phyloP scores from a whole-genome alignment of 1,140 invertebrate species.

The Pseudomyrmex dendroicus region DNA sequence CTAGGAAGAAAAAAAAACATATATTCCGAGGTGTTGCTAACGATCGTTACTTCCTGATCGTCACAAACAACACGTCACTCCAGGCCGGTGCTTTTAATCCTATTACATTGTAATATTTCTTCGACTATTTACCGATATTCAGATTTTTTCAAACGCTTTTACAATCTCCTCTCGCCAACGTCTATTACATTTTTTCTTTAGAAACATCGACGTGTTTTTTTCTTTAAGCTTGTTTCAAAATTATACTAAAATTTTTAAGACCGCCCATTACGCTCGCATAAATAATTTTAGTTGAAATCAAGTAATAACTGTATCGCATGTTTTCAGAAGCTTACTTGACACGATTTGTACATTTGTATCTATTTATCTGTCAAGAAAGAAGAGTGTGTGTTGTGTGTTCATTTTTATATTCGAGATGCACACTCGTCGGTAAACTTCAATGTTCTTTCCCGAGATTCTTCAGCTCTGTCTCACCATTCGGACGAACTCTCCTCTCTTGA shows the following conservation, averaged over 20 bases:
- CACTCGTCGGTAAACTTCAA: slow-evolving; percentile 83
- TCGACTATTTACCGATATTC: neutral
- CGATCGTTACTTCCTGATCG: slow-evolving; percentile 61
- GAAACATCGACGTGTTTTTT: neutral
- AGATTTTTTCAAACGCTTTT: neutral
- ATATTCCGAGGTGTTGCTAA: slow-evolving; percentile 29
- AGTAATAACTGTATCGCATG: neutral
- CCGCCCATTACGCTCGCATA: neutral
- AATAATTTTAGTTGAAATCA: no score
- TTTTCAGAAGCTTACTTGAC: neutral
- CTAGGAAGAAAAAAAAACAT: slow-evolving; percentile 29
- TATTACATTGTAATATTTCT: slow-evolving; percentile 25
- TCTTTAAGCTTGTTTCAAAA: slow-evolving; percentile 10
- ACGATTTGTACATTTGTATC: neutral
- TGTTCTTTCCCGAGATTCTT: slow-evolving; percentile 81
- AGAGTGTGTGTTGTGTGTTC: neutral
- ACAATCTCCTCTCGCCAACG: neutral
- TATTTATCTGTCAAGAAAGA: slow-evolving; percentile 4
- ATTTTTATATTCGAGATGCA: slow-evolving; percentile 9
- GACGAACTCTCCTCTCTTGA: slow-evolving; percentile 66
- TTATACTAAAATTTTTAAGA: neutral
- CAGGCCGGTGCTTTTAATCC: slow-evolving; percentile 23
- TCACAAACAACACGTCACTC: slow-evolving; percentile 39
- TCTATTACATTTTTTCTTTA: neutral
- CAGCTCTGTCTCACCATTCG: slow-evolving; percentile 63